These are phyloP conservation scores for Trissolcus brochymenae DNA, from an alignment of 2,888 invertebrate species.

Conservation along the genomic window DNA sequence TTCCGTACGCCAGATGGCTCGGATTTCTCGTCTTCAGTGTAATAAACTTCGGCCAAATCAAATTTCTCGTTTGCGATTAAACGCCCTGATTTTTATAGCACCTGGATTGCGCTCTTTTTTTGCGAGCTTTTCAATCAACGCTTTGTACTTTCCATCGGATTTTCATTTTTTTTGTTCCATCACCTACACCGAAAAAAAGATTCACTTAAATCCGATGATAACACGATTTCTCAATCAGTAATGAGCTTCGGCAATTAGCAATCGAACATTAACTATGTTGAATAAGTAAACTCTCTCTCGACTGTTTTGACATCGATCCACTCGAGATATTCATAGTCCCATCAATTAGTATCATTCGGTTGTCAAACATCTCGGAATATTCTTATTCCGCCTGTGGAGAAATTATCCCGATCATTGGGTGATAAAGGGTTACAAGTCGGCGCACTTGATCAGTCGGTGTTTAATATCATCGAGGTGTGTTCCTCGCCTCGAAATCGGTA, in stretches of 20 bases:
- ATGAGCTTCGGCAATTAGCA: slow-evolving; percentile 4
- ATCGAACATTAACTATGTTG: neutral
- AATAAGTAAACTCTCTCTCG: neutral
- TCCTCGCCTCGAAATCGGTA: slow-evolving; percentile 44
- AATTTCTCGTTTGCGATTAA: slow-evolving; percentile 2
- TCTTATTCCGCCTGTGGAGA: neutral
- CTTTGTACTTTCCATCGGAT: neutral
- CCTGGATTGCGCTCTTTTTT: neutral
- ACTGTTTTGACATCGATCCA: slow-evolving; percentile 2
- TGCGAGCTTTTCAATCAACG: neutral
- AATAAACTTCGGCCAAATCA: slow-evolving; percentile 6
- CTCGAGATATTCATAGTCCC: neutral
- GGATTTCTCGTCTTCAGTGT: neutral
- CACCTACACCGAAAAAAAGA: neutral
- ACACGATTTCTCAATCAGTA: slow-evolving; percentile 10
- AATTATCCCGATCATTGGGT: neutral
- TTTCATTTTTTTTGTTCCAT: neutral
- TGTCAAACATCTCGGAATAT: neutral
- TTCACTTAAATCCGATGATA: neutral
- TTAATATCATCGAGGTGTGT: slow-evolving; percentile 31
- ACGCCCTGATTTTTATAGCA: neutral
- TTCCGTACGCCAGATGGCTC: slow-evolving; percentile 19
- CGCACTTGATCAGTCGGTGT: slow-evolving; percentile 11
- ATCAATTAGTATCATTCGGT: too few species aligned
- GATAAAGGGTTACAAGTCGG: slow-evolving; percentile 17